Percentiles rank a stretch among this genome's conserved stretches.
Conservation (phyloP, 2,113 vertebrate species). For the Myxocyprinus asiaticus region DNA sequence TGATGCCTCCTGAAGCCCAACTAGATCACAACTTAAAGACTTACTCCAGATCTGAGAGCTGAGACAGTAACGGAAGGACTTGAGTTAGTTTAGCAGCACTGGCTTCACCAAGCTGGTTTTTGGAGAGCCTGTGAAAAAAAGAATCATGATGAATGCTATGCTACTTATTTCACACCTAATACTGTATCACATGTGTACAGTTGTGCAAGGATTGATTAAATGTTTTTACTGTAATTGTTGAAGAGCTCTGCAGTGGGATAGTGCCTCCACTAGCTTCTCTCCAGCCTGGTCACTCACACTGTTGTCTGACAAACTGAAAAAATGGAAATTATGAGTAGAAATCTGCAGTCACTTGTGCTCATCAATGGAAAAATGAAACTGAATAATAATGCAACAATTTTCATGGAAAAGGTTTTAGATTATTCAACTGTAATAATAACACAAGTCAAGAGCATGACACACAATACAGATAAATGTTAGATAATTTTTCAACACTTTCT, state of each 20-base stretch:
- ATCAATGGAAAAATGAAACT: not conserved
- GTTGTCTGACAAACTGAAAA: constrained; percentile 79
- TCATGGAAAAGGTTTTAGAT: too few species aligned
- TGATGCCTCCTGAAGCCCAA: not conserved
- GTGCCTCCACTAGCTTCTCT: constrained; percentile 68
- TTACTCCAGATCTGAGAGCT: constrained; percentile 80
- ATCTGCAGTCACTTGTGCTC: too few species aligned
- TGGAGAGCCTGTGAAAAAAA: constrained; percentile 73
- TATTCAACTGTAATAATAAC: too few species aligned
- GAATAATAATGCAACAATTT: not conserved
- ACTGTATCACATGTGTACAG: not conserved
- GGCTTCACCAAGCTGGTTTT: constrained; percentile 73
- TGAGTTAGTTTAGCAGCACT: constrained; percentile 72
- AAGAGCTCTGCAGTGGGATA: constrained; percentile 70
- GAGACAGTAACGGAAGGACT: constrained; percentile 65
- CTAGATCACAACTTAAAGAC: constrained; percentile 49
- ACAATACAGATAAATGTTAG: too few species aligned
- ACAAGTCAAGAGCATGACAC: too few species aligned
- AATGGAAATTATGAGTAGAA: not conserved
- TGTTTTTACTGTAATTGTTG: constrained; percentile 83
- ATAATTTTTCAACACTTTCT: not conserved
- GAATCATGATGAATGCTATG: not conserved
- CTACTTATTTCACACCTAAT: not conserved
- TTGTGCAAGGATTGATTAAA: not conserved
- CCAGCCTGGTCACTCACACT: constrained; percentile 71